A percentile compares a stretch with the other conserved stretches of the same genome.
phyloP scores from a whole-genome alignment of 2,113 vertebrate species.

The Poeciliopsis occidentalis region DNA sequence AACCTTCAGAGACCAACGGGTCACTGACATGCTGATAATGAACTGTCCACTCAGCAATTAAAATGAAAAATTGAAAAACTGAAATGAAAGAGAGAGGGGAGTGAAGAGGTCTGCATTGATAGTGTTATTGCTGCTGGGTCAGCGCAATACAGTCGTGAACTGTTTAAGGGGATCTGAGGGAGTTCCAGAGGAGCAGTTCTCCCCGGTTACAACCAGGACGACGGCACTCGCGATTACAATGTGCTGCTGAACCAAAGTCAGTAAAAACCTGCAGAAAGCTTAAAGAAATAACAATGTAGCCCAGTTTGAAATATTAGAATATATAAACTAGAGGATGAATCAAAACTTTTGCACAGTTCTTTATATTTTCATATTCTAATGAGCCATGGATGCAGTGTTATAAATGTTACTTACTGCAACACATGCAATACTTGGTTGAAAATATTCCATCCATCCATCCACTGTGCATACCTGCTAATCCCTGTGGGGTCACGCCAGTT shows the following conservation, averaged over 20 bases:
- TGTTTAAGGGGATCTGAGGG: slow-evolving; percentile 40
- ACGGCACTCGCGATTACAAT: slow-evolving; percentile 38
- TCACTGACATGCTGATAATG: slow-evolving; percentile 77
- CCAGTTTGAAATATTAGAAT: not conserved
- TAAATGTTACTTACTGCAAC: not conserved
- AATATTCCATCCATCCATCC: not conserved
- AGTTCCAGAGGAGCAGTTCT: slow-evolving; percentile 23
- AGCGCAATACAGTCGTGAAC: slow-evolving; percentile 42
- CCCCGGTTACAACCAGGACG: slow-evolving; percentile 9
- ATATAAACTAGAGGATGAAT: not conserved
- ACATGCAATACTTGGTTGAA: not conserved
- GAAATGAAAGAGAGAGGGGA: slow-evolving; percentile 41
- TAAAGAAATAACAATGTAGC: not conserved
- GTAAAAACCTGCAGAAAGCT: not conserved
- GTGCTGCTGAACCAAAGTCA: slow-evolving; percentile 7
- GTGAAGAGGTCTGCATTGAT: slow-evolving; percentile 34
- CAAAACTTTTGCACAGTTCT: not conserved
- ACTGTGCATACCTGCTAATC: too few relatives aligned
- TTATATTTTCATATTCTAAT: not conserved
- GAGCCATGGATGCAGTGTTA: not conserved
- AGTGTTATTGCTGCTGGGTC: slow-evolving; percentile 52
- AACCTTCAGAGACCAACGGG: slow-evolving; percentile 74
- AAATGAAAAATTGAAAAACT: slow-evolving; percentile 76
- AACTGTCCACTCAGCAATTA: slow-evolving; percentile 80
- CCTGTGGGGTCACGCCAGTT: too few relatives aligned